phyloP scores from a whole-genome alignment of 2,797 vertebrate species.

The Onychomys arenicola region DNA sequence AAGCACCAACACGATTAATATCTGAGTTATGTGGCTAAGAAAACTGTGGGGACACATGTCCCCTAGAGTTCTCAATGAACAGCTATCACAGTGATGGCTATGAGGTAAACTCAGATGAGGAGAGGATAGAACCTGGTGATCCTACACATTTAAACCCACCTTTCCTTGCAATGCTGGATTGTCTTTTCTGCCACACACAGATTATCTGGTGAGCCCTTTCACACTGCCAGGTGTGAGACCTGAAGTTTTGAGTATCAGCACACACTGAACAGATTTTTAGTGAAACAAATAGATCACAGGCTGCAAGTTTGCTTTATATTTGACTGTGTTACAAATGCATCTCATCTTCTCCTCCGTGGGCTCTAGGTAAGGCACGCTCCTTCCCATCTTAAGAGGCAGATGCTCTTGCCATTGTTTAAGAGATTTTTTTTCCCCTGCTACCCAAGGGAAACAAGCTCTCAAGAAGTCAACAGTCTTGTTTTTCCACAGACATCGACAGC shows the following conservation, averaged over 20 bases:
- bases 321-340: not conserved
- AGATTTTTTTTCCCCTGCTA: not conserved
- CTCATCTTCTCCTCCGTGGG: not conserved
- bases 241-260: not conserved
- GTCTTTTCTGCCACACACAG: not conserved
- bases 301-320: not conserved
- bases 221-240: not conserved
- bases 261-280: not conserved
- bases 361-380: not conserved
- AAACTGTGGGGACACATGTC: not conserved
- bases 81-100: not conserved
- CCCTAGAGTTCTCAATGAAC: not conserved
- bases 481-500: slow-evolving; percentile 13
- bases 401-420: not conserved
- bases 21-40: not conserved
- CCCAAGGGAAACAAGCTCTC: not conserved
- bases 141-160: not conserved
- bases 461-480: not conserved
- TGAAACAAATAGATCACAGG: not conserved
- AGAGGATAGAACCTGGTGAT: not conserved
- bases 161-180: not conserved
- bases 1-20: not conserved
- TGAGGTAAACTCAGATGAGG: not conserved
- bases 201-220: not conserved
- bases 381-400: not conserved